These are phyloP conservation scores for Drosophila pachea DNA, from an alignment of 1,140 invertebrate species.

Conservation along the genomic window DNA sequence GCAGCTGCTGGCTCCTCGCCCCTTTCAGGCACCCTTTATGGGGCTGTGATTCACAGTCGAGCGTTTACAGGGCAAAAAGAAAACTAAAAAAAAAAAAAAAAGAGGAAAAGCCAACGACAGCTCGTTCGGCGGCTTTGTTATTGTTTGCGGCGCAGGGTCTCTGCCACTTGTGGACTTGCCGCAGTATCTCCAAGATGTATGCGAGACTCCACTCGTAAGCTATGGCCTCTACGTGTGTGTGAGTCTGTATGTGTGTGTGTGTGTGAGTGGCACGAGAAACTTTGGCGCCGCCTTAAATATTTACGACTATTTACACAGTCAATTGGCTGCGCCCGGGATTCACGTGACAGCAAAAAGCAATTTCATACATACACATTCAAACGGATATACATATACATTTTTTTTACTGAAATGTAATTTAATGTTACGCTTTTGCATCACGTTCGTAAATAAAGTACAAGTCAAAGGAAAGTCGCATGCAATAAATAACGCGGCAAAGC, in stretches of 20 bases:
- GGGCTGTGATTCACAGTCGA: slow-evolving; percentile 1
- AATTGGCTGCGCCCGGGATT: slow-evolving; percentile 45
- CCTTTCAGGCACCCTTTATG: background rate
- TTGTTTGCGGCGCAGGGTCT: slow-evolving; percentile 27
- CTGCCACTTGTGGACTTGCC: slow-evolving; percentile 48
- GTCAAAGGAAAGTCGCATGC: slow-evolving; percentile 1
- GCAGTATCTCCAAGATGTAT: slow-evolving; percentile 51
- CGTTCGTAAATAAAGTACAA: slow-evolving; percentile 40
- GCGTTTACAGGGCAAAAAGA: slow-evolving; percentile 21
- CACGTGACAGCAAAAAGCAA: slow-evolving; percentile 45
- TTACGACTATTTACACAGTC: slow-evolving; percentile 67
- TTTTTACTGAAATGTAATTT: slow-evolving; percentile 34
- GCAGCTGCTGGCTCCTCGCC: background rate
- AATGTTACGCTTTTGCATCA: slow-evolving; percentile 27
- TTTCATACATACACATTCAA: slow-evolving; percentile 12
- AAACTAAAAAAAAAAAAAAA: slow-evolving; percentile 16
- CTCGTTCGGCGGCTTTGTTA: slow-evolving; percentile 18
- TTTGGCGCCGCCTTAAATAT: slow-evolving; percentile 60
- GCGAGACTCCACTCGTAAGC: slow-evolving; percentile 17
- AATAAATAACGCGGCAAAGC: slow-evolving; percentile 22
- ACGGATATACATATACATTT: background rate
- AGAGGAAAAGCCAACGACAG: slow-evolving; percentile 15
- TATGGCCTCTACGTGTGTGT: background rate
- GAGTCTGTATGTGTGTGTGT: slow-evolving; percentile 2
- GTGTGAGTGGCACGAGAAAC: slow-evolving; percentile 23